These are phyloP conservation scores for Elgaria multicarinata DNA, from an alignment of 2,113 vertebrate species.

Conservation along the genomic window DNA sequence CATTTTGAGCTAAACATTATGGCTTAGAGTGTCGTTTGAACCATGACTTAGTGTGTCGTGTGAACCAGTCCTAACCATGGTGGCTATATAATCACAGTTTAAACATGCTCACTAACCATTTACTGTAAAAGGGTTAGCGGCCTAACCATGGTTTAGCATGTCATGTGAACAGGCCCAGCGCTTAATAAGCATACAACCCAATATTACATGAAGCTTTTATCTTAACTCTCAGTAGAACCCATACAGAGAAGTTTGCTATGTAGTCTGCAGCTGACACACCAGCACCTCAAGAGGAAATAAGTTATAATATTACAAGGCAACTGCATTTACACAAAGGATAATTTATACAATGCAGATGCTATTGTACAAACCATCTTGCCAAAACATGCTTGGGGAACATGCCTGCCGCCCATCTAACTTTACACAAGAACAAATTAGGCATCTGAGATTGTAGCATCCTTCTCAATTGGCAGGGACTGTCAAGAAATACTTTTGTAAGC, in stretches of 20 bases:
- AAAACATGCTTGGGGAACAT: not conserved
- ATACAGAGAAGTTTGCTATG: not conserved
- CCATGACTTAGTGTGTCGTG: too few relatives aligned
- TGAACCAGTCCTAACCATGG: too few relatives aligned
- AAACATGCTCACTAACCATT: too few relatives aligned
- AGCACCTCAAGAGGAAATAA: slow-evolving; percentile 3
- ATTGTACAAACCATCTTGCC: not conserved
- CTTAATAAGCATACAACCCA: not conserved
- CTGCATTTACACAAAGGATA: not conserved
- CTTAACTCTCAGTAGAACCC: not conserved
- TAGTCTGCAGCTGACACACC: not conserved
- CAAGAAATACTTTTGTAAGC: too few relatives aligned
- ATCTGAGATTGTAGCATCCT: not conserved
- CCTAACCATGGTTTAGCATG: too few relatives aligned
- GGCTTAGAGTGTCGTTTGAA: too few relatives aligned
- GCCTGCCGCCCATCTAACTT: not conserved
- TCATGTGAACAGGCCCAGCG: too few relatives aligned
- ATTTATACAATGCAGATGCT: not conserved
- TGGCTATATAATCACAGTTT: too few relatives aligned
- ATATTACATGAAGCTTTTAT: not conserved
- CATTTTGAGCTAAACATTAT: too few relatives aligned
- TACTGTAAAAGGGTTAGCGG: too few relatives aligned
- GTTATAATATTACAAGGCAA: not conserved
- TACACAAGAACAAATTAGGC: not conserved
- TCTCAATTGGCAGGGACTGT: too few relatives aligned